A percentile compares a stretch with the other conserved stretches of the same genome.
These are phyloP conservation scores for Pseudolaguvia tuberculata DNA, from an alignment of 2,113 vertebrate genomes.

Conservation along the genomic window DNA sequence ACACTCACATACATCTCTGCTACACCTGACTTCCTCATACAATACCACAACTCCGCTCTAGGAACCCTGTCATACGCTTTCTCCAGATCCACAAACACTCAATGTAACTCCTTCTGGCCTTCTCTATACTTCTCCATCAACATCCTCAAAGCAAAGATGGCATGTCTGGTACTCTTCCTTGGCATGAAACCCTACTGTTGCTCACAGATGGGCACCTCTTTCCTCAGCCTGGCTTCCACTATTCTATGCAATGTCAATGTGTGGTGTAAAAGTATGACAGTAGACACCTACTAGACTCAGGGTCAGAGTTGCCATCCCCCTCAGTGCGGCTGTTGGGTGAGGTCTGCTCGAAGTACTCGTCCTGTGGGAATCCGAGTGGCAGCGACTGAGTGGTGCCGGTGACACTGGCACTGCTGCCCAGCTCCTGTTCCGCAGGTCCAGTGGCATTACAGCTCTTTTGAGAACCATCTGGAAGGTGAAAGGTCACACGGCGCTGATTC, in stretches of 20 bases:
- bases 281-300: slow-evolving; percentile 89
- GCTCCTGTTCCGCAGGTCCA: slow-evolving; percentile 81
- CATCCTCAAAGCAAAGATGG: no score
- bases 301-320: slow-evolving; percentile 96
- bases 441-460: slow-evolving; percentile 93
- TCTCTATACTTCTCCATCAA: no score
- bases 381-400: slow-evolving; percentile 73
- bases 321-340: slow-evolving; percentile 91
- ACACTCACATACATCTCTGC: no score
- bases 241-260: not conserved
- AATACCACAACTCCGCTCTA: no score
- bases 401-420: slow-evolving; percentile 62
- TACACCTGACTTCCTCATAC: no score
- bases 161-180: no score
- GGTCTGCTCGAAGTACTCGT: slow-evolving; percentile 86
- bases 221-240: no score
- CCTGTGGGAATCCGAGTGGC: slow-evolving; percentile 83
- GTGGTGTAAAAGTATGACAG: not conserved
- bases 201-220: no score
- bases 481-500: slow-evolving; percentile 91
- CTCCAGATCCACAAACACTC: no score
- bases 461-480: slow-evolving; percentile 92
- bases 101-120: no score
- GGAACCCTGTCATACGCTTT: no score
- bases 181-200: no score